A percentile compares a stretch with the other conserved stretches of the same genome.
Evolutionary conservation across 1,140 invertebrate genomes (phyloP).

Genomic region (Cyrtorhinus lividipennis): DNA sequence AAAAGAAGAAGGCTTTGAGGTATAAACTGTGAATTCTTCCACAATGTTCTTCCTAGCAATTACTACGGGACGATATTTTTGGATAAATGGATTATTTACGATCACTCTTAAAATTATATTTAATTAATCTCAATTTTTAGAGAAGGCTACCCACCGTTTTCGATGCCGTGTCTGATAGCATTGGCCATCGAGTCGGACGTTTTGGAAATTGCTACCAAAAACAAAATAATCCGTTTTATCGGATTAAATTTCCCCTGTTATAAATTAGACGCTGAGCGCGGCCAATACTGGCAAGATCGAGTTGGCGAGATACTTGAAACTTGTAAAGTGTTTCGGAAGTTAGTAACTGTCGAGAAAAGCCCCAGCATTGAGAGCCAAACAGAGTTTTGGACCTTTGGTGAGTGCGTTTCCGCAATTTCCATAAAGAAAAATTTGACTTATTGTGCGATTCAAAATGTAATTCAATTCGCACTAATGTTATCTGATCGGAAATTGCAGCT

Average conservation of each 20-base stretch:
- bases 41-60: no score
- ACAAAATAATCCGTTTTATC: background rate
- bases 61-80: no score
- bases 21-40: no score
- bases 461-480: no score
- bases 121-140: no score
- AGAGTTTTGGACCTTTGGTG: background rate
- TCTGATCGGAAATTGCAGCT: background rate
- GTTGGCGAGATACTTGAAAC: background rate
- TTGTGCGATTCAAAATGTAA: no score
- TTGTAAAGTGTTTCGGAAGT: background rate
- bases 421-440: background rate
- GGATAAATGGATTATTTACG: no score
- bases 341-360: background rate
- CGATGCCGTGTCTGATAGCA: background rate
- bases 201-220: background rate
- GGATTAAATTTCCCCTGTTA: background rate
- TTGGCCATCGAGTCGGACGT: background rate
- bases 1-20: no score
- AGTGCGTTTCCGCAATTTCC: background rate
- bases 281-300: background rate
- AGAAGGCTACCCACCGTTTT: background rate
- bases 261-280: background rate
- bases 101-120: no score
- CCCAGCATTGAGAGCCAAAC: background rate